Evolutionary conservation across 2,113 vertebrate species (phyloP).

Genomic region (Cryptomyrus ogoouensis): DNA sequence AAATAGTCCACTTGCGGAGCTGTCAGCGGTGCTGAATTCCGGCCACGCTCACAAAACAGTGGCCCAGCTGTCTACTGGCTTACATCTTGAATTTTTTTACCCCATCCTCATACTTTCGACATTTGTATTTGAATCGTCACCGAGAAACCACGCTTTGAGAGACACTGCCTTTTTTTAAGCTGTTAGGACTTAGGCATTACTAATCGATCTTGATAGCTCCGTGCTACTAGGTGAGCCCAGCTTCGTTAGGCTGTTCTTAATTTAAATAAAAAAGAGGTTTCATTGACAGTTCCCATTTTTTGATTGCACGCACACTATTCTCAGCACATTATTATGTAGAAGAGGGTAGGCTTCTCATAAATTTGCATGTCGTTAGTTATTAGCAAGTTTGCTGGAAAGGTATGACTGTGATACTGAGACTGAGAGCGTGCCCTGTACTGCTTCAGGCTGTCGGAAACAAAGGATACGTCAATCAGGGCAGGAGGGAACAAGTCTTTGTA

Average conservation of each 20-base stretch:
- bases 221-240: background rate
- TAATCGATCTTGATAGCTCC: background rate
- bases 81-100: background rate
- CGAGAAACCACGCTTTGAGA: background rate
- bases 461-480: background rate
- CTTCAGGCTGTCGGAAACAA: background rate
- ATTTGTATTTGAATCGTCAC: background rate
- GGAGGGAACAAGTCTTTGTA: background rate
- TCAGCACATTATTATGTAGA: slow-evolving; percentile 3
- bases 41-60: background rate
- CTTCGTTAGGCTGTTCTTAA: background rate
- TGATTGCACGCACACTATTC: slow-evolving; percentile 5
- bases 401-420: background rate
- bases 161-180: background rate
- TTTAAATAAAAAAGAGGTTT: slow-evolving; percentile 10
- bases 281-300: background rate
- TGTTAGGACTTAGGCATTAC: background rate
- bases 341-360: slow-evolving; percentile 2
- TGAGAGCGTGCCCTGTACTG: background rate
- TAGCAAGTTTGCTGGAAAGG: background rate
- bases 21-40: background rate
- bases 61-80: background rate
- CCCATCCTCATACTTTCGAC: background rate
- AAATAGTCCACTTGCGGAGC: background rate
- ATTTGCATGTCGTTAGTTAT: slow-evolving; percentile 15